Evolutionary conservation across 2,888 invertebrate species (phyloP).

Genomic region (Andrena trimmerana): DNA sequence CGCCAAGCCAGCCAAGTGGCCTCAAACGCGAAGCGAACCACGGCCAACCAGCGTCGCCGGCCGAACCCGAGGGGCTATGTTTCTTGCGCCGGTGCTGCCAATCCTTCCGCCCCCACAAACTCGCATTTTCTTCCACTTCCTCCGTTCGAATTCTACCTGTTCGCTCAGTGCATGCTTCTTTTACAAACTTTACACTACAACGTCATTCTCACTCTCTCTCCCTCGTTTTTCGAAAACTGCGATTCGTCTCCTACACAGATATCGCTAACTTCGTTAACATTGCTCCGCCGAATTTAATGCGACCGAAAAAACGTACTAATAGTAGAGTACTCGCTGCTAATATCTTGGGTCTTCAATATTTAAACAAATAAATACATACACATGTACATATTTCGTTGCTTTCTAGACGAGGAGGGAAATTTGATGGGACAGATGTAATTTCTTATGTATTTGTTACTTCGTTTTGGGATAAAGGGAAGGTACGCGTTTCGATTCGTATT

Average conservation of each 20-base stretch:
- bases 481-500: not conserved
- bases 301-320: too few relatives aligned
- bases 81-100: conserved; percentile 71
- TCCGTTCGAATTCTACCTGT: conserved; percentile 47
- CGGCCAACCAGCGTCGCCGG: too few relatives aligned
- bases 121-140: conserved; percentile 42
- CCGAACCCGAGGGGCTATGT: conserved; percentile 55
- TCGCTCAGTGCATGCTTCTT: not conserved
- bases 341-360: not conserved
- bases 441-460: not conserved
- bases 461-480: not conserved
- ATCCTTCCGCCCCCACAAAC: conserved; percentile 33
- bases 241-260: too few relatives aligned
- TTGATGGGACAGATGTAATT: not conserved
- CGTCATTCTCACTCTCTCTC: not conserved
- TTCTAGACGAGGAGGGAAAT: not conserved
- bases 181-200: not conserved
- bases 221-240: not conserved
- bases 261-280: not conserved
- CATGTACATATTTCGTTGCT: not conserved
- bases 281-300: not conserved
- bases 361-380: not conserved
- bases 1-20: too few relatives aligned
- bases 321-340: not conserved
- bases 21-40: too few relatives aligned